phyloP scores from a whole-genome alignment of 2,888 invertebrate species.

The Salpingus planirostris region DNA sequence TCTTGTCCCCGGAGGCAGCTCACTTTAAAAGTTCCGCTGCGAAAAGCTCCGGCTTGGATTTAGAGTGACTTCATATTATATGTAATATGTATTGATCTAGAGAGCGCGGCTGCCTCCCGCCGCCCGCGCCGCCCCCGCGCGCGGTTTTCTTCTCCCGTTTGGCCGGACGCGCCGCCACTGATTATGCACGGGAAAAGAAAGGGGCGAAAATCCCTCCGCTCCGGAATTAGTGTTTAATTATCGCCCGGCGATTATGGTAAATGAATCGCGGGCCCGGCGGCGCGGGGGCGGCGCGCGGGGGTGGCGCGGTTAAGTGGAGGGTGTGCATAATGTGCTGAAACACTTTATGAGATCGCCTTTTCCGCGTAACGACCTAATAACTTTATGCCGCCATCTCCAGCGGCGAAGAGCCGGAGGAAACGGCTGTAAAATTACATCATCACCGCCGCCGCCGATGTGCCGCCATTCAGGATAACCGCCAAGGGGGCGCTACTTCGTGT shows the following conservation, averaged over 20 bases:
- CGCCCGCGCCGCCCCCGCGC: constrained; percentile 4
- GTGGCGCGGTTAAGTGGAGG: constrained; percentile 3
- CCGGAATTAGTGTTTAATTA: neutral
- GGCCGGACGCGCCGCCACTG: too few species aligned
- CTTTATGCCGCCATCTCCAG: constrained; percentile 19
- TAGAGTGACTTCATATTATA: constrained; percentile 36
- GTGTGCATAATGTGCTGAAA: constrained; percentile 29
- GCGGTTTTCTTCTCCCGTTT: constrained; percentile 11
- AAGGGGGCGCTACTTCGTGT: too few species aligned
- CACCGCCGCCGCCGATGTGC: too few species aligned
- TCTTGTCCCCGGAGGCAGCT: constrained; percentile 38
- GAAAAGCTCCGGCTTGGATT: constrained; percentile 32
- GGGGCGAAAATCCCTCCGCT: too few species aligned
- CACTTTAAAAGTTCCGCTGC: constrained; percentile 38
- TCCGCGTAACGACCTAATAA: constrained; percentile 33
- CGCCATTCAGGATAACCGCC: too few species aligned
- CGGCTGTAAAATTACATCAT: constrained; percentile 18
- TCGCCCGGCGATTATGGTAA: too few species aligned
- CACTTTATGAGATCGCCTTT: constrained; percentile 34
- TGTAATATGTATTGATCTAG: constrained; percentile 35
- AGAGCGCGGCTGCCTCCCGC: constrained; percentile 5
- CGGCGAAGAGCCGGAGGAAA: constrained; percentile 16
- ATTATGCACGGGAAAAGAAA: too few species aligned
- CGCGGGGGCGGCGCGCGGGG: neutral
- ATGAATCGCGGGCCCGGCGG: neutral